Conservation (phyloP, 1,140 invertebrate species). For the Argopecten irradians region DNA sequence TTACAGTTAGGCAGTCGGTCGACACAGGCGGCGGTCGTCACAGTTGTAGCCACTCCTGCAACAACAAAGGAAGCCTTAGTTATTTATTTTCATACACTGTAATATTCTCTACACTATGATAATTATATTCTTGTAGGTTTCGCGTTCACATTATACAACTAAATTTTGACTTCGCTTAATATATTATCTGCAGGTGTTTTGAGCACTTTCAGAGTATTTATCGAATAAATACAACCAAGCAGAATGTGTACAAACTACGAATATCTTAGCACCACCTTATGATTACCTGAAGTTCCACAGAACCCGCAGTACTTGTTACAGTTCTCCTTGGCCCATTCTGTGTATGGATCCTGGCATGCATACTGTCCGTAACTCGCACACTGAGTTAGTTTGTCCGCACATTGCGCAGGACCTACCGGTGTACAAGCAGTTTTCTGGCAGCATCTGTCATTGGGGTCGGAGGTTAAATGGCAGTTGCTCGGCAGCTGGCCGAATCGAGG, state of each 20-base stretch:
- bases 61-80: background rate
- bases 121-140: too few relatives aligned
- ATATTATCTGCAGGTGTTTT: too few relatives aligned
- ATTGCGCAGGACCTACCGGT: conserved; percentile 46
- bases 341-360: conserved; percentile 62
- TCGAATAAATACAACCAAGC: too few relatives aligned
- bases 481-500: conserved; percentile 59
- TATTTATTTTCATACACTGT: too few relatives aligned
- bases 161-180: too few relatives aligned
- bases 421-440: conserved; percentile 63
- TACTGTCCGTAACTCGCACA: conserved; percentile 61
- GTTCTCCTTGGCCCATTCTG: conserved; percentile 66
- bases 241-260: too few relatives aligned
- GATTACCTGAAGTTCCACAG: conserved; percentile 52
- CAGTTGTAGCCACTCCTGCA: conserved; percentile 35
- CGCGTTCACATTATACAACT: too few relatives aligned
- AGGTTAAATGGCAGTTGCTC: conserved; percentile 57
- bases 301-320: conserved; percentile 64
- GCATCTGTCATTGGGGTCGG: conserved; percentile 59
- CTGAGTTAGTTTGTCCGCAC: conserved; percentile 54
- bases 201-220: too few relatives aligned
- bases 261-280: too few relatives aligned
- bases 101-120: too few relatives aligned
- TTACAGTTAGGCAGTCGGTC: conserved; percentile 57
- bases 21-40: conserved; percentile 29